Evolutionary conservation across 2,797 vertebrate genomes (phyloP).

Genomic region (Anniella stebbinsi): DNA sequence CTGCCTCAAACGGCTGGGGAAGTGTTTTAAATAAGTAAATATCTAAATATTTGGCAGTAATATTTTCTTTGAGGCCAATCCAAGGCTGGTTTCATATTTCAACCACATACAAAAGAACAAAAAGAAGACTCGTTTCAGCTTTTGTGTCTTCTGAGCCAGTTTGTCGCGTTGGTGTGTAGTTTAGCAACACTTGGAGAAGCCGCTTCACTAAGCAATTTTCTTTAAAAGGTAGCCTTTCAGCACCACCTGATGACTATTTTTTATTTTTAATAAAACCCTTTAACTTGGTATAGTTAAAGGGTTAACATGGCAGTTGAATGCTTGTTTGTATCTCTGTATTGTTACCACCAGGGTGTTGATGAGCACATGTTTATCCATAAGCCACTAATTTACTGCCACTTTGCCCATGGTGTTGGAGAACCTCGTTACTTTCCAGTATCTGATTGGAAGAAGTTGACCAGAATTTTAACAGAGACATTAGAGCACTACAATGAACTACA

Average conservation of each 20-base stretch:
- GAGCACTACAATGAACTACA: conserved; percentile 87
- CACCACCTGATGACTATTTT: not conserved
- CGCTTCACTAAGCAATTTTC: not conserved
- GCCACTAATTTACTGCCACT: conserved; percentile 92
- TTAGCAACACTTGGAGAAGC: not conserved
- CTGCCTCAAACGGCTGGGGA: not conserved
- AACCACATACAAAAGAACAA: not conserved
- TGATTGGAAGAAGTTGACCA: conserved; percentile 91
- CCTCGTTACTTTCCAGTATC: conserved; percentile 84
- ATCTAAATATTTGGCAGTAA: not conserved
- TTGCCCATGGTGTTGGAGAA: conserved; percentile 89
- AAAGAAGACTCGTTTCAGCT: not conserved
- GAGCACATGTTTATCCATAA: conserved; percentile 92
- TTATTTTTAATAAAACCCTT: not conserved
- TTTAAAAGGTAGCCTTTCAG: not conserved
- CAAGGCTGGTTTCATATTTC: no score
- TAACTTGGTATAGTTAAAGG: conserved; percentile 47
- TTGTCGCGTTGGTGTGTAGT: not conserved
- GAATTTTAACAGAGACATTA: conserved; percentile 87
- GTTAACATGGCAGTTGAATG: conserved; percentile 66
- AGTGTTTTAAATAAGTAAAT: not conserved
- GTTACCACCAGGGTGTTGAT: conserved; percentile 85
- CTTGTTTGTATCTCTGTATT: conserved; percentile 73
- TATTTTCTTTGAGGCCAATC: not conserved
- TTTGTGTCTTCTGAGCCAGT: no score